These are phyloP conservation scores for Netelia virgata DNA, from an alignment of 2,888 invertebrate genomes.

Conservation along the genomic window DNA sequence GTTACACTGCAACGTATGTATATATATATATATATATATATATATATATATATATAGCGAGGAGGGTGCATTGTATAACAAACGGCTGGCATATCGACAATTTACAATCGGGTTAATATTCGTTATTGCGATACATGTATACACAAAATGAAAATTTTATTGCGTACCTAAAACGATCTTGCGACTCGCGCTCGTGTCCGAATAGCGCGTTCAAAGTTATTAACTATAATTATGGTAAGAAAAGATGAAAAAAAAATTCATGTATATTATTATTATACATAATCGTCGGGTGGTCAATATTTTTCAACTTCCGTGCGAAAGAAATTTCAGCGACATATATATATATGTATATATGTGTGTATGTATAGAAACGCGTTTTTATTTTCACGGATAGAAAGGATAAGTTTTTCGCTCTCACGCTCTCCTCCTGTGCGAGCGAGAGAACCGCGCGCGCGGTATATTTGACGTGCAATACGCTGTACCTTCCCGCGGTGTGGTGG, in stretches of 20 bases:
- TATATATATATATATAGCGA: neutral
- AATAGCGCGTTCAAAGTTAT: neutral
- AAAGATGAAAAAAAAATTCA: no score
- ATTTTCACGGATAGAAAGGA: conserved; percentile 21
- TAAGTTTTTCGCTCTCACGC: conserved; percentile 40
- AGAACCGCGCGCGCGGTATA: conserved; percentile 1
- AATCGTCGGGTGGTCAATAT: neutral
- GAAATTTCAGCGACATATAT: neutral
- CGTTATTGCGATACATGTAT: conserved; percentile 5
- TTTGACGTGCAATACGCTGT: conserved; percentile 11
- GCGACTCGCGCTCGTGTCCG: neutral
- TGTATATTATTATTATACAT: neutral
- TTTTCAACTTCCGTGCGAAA: conserved; percentile 3
- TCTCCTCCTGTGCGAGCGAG: conserved; percentile 3
- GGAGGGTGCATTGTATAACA: conserved; percentile 11
- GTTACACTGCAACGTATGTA: conserved; percentile 12
- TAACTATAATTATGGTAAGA: conserved; percentile 14
- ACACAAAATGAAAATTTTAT: conserved; percentile 12
- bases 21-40: neutral
- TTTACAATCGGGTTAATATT: conserved; percentile 38
- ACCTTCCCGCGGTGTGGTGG: neutral
- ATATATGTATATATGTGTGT: neutral
- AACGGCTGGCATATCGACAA: neutral
- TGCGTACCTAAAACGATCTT: neutral
- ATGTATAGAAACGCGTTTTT: neutral